Evolutionary conservation across 2,797 vertebrate genomes (phyloP).

Genomic region (Anniella stebbinsi): DNA sequence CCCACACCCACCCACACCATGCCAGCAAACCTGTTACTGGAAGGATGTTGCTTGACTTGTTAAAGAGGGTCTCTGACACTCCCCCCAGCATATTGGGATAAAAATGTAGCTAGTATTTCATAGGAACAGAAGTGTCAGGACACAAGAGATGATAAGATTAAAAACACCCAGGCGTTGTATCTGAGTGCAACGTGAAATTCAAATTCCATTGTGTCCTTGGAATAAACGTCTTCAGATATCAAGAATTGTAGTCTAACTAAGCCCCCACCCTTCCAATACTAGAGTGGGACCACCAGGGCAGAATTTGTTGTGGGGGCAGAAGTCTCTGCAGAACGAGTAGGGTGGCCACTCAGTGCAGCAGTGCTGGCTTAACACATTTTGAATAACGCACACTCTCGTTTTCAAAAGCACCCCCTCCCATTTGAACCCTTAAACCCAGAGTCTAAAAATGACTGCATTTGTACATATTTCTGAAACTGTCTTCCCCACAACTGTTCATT

Average conservation of each 20-base stretch:
- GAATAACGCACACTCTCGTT: background rate
- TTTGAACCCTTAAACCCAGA: background rate
- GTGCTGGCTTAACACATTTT: background rate
- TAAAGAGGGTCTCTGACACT: slow-evolving; percentile 1
- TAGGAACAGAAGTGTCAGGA: background rate
- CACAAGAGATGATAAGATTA: slow-evolving; percentile 1
- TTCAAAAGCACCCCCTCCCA: background rate
- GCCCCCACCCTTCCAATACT: background rate
- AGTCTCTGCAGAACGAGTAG: background rate
- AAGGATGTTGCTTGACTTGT: slow-evolving; percentile 6
- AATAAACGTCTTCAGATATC: background rate
- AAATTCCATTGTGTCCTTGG: background rate
- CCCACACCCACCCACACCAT: background rate
- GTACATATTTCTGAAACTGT: background rate
- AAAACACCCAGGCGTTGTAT: background rate
- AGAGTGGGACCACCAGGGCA: background rate
- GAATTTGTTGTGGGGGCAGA: background rate
- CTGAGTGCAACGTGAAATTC: slow-evolving; percentile 2
- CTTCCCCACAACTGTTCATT: background rate
- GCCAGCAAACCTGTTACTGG: background rate
- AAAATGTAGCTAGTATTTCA: slow-evolving; percentile 13
- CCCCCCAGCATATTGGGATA: slow-evolving; percentile 4
- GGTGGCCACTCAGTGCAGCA: background rate
- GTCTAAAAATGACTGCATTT: background rate
- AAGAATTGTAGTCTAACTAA: background rate